Evolutionary conservation across 2,888 invertebrate species (phyloP), one percentile per base, ranked within the genome.

Genomic region (Agriotes lineatus): DNA sequence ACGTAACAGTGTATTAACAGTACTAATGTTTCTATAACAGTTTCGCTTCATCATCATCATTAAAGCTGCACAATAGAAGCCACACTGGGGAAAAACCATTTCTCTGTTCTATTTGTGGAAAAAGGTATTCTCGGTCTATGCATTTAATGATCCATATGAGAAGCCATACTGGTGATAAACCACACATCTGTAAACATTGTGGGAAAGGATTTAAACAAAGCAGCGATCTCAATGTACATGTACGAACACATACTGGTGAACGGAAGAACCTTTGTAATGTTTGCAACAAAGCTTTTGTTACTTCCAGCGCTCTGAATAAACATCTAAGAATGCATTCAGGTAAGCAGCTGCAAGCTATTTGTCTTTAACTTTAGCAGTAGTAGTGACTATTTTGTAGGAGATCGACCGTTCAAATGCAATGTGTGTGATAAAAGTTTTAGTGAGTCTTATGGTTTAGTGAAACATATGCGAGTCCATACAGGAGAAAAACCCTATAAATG

Each of bases 401-500:
- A 42, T 25, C 57, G 57, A 3, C 57, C 57, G 10, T 57, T 57
- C 22, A 25, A 22, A 39, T 57, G 57, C 25, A 57, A 22, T 1
- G 25, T 57, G 7, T 57, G 57, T 16, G 12, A 16, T 57, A 57
- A 57, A 16, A 25, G 20, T 14, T 57, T 57, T 16, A 57, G 39
- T 14, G 57, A 57, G n/a, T 57, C 42, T 7, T 42, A 57, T 25
- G 57, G 57, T 42, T 42, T 57, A 16, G 57, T 57, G 3, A 57
- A 57, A 14, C 57, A 57, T 57, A 57, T 18, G 0, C 57, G 57
- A 20, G 57, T 57, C 0, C 57, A 57, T 42, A 57, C 57, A 16
- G 57, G 57, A 18, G 57, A 57, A 57, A 57, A 57, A 22, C 57
- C 57, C 5, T 57, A 57, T 7, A 57, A 42, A n/a, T 57, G 57